Evolutionary conservation across 2,888 invertebrate genomes (phyloP).

Genomic region (Hipparchia semele): DNA sequence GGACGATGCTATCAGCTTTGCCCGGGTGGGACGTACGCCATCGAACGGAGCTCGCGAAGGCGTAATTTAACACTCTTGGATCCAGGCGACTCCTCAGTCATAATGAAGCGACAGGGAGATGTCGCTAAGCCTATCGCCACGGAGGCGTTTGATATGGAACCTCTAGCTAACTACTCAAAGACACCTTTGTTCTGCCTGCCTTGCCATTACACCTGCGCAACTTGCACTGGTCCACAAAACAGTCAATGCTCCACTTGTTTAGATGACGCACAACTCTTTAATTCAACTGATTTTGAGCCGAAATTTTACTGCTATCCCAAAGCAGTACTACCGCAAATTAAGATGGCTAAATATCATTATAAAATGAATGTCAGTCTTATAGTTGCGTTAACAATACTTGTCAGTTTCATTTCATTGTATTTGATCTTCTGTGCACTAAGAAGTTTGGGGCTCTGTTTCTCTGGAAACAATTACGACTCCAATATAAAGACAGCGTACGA

Average conservation of each 20-base stretch:
- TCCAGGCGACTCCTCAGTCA: constrained; percentile 42
- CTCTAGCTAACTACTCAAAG: constrained; percentile 50
- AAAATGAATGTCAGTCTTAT: constrained; percentile 69
- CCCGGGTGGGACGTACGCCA: constrained; percentile 77
- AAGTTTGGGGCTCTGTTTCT: constrained; percentile 51
- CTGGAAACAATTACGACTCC: constrained; percentile 59
- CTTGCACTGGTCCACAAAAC: constrained; percentile 87
- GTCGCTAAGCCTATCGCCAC: constrained; percentile 48
- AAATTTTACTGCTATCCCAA: constrained; percentile 79
- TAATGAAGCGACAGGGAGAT: constrained; percentile 63
- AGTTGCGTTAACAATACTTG: constrained; percentile 56
- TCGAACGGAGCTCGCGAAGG: constrained; percentile 67
- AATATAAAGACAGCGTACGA: constrained; percentile 60
- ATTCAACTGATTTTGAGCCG: constrained; percentile 64
- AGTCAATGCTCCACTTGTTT: constrained; percentile 87
- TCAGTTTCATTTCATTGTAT: constrained; percentile 59
- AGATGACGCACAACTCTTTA: constrained; percentile 84
- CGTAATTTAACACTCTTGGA: constrained; percentile 70
- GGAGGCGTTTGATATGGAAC: constrained; percentile 70
- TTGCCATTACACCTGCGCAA: constrained; percentile 90
- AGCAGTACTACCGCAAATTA: constrained; percentile 68
- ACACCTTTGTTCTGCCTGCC: constrained; percentile 80
- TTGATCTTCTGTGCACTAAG: constrained; percentile 56
- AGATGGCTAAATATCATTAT: constrained; percentile 72
- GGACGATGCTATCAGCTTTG: constrained; percentile 84